phyloP scores from a whole-genome alignment of 2,797 vertebrate genomes.

The Tolypeutes matacus region DNA sequence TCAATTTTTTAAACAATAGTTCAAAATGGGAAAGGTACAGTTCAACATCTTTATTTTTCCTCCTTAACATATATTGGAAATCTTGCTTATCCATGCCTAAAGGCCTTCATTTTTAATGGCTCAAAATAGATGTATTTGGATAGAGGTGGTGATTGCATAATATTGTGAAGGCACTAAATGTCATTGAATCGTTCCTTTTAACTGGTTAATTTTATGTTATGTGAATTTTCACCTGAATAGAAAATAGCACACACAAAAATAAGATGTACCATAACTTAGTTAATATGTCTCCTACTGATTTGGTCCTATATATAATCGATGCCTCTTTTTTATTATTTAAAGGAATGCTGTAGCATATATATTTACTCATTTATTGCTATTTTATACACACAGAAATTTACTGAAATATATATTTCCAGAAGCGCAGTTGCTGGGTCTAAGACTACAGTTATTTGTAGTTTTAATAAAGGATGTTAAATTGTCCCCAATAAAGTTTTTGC shows the following conservation, averaged over 20 bases:
- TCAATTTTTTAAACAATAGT: not conserved
- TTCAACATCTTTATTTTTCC: not conserved
- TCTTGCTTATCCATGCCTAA: not conserved
- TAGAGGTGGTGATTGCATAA: too few species aligned
- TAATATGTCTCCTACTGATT: not conserved
- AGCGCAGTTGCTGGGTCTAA: not conserved
- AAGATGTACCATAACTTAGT: not conserved
- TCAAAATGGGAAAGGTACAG: not conserved
- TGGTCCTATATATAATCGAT: not conserved
- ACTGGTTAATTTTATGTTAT: too few species aligned
- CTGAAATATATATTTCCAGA: not conserved
- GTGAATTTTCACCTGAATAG: too few species aligned
- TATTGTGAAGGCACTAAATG: too few species aligned
- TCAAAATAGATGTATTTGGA: not conserved
- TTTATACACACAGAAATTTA: not conserved
- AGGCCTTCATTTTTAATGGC: not conserved
- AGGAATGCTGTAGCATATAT: not conserved
- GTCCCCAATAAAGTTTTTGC: not conserved
- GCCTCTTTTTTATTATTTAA: not conserved
- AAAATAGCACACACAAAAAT: not conserved
- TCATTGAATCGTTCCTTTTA: too few species aligned
- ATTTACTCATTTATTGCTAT: not conserved
- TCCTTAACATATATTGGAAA: not conserved
- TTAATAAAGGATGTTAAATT: slow-evolving; percentile 11
- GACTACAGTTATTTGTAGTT: not conserved